Base-by-base conservation (phyloP, 2,888 invertebrate species). In the Ethmia dodecea region DNA sequence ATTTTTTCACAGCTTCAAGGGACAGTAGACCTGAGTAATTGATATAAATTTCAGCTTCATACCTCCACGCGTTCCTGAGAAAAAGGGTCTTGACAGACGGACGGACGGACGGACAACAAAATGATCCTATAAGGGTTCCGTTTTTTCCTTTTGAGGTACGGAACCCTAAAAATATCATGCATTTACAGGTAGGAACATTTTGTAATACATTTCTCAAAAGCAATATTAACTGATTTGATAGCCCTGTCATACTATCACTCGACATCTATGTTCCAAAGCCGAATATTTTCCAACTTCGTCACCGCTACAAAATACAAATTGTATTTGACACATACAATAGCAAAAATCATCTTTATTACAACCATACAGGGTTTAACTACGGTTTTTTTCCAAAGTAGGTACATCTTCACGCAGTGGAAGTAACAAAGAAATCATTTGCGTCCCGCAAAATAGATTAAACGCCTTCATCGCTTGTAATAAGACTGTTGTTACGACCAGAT, bases 211-310 rank as follows among this genome's bases (percentile, higher is more conserved):
- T 8, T 22, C 5, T 8, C 22, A 26, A 5, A 18, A 18, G 8
- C 26, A 11, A 12, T 5, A 12, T 31, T 24, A 22, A 2, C 34
- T 12, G 5, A 33, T 35, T 30, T 50, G 63, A 0, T 71, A 80
- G 36, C 80, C 83, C 78, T 83, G 52, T 36, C 37, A 41, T 68
- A 67, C 78, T 78, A 79, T 83, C 79, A 72, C 69, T 74, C 69
- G 46, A 61, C 77, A 74, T 75, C 70, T 72, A 70, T 62, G 76
- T 73, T 78, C 72, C 66, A 59, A 65, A 69, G 54, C 63, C 59
- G 73, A 83, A 84, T 84, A 78, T 74, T 81, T 81, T 73, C 75
- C 61, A 66, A 77, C 71, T 69, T 80, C 79, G 83, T 83, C 83
- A 84, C 80, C 76, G 77, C 69, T 63, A 61, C 44, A 42, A 36